Evolutionary conservation across 2,888 invertebrate species (phyloP), one percentile per base, ranked within the genome.

Genomic region (Drosophila ezoana): DNA sequence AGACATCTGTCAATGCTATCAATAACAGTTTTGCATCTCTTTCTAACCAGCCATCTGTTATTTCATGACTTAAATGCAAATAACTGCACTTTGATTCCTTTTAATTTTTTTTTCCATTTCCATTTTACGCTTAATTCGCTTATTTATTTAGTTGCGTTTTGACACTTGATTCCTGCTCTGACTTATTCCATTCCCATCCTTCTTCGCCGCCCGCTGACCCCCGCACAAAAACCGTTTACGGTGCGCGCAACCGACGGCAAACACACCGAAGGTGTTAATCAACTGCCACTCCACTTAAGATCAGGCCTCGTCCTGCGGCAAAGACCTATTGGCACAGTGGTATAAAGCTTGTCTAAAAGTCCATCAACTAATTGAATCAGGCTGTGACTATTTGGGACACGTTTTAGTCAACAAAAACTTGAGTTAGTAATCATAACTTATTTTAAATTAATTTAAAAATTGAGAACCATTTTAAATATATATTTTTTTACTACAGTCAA

Each of bases 91-190:
- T 35, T 43, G 32, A 20, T 53, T 43, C 14, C 20, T 11, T 53
- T 33, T n/a, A 10, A 3, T 13, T 33, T 13, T 33, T 57, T 44
- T 35, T 13, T 41, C 43, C 20, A 60, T 35, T 53, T 47, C 20
- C 18, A 51, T 48, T 62, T 72, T 41, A 54, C 28, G 53, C 53
- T 58, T 61, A 79, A 76, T 79, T 54, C 60, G 28, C 61, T 69
- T 80, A 80, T 80, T 80, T 76, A 77, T 76, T 80, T 76, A 59
- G 65, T 58, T 72, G 59, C 60, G 47, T 79, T 81, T 72, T 79
- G 72, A 69, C 76, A 76, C 72, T 81, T 72, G 51, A 82, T 72
- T 76, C 64, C 45, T 51, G 44, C 69, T 8, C 28, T 43, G 56
- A 54, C 64, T 65, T 58, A 49, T 58, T 54, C 44, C 35, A 13